A percentile compares a stretch with the other conserved stretches of the same genome.
Conservation (phyloP, 2,888 invertebrate genomes). For the Tachina grossa region DNA sequence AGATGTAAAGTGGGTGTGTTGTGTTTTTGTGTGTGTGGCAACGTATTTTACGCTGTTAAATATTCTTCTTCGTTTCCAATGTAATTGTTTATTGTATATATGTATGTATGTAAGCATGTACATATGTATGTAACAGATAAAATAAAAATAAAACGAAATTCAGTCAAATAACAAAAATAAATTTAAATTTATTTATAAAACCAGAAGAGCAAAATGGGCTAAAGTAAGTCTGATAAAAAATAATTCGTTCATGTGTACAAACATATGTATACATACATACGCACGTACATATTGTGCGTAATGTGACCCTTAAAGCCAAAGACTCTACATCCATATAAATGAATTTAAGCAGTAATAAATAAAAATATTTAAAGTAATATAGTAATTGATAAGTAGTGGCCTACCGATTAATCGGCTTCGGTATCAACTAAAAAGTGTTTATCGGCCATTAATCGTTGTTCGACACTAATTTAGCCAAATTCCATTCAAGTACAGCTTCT, state of each 20-base stretch:
- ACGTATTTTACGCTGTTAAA: not conserved
- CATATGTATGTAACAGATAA: no score
- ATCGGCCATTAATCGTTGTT: no score
- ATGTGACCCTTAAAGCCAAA: not conserved
- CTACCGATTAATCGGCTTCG: no score
- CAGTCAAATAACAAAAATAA: constrained; percentile 16
- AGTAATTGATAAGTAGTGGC: not conserved
- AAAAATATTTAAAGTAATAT: not conserved
- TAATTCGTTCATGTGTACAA: not conserved
- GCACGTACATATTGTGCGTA: constrained; percentile 5
- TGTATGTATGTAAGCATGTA: not conserved
- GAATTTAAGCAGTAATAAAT: not conserved
- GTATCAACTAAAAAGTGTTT: no score
- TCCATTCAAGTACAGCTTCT: no score
- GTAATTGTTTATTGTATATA: not conserved
- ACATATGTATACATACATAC: no score
- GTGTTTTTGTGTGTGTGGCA: not conserved
- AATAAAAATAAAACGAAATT: not conserved
- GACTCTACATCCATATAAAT: not conserved
- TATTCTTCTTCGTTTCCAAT: not conserved
- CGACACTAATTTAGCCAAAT: no score
- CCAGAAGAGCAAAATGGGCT: constrained; percentile 6
- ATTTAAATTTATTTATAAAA: constrained; percentile 26
- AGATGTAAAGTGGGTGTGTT: constrained; percentile 28
- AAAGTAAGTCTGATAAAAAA: constrained; percentile 1